These are phyloP conservation scores for Stomatorhinus ivindoensis DNA, from an alignment of 2,113 vertebrate genomes.

Conservation along the genomic window DNA sequence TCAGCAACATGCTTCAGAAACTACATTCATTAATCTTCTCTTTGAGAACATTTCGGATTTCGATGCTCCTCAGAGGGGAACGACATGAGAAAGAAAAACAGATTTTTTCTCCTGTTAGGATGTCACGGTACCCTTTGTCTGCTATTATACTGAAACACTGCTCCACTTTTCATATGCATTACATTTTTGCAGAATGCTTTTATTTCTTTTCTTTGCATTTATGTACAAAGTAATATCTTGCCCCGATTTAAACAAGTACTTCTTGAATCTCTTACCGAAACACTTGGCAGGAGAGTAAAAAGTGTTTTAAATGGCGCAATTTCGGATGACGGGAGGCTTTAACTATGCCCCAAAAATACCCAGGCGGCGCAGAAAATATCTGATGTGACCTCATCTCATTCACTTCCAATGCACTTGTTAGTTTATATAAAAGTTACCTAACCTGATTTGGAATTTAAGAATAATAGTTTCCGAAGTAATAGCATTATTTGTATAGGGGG, in stretches of 20 bases:
- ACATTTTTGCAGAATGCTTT: background rate
- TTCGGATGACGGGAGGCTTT: background rate
- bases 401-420: background rate
- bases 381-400: background rate
- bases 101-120: background rate
- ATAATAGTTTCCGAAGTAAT: background rate
- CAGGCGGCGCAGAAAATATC: background rate
- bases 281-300: background rate
- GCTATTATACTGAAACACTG: background rate
- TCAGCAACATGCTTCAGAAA: background rate
- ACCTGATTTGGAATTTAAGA: background rate
- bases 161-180: background rate
- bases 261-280: background rate
- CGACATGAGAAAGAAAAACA: background rate
- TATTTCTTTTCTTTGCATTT: background rate
- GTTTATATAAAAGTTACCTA: background rate
- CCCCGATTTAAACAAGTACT: background rate
- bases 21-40: background rate
- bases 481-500: background rate
- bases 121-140: background rate
- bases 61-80: background rate
- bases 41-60: background rate
- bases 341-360: background rate
- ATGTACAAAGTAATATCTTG: background rate
- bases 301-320: background rate